Evolutionary conservation across 2,113 vertebrate species (phyloP).

Genomic region (Sander vitreus): DNA sequence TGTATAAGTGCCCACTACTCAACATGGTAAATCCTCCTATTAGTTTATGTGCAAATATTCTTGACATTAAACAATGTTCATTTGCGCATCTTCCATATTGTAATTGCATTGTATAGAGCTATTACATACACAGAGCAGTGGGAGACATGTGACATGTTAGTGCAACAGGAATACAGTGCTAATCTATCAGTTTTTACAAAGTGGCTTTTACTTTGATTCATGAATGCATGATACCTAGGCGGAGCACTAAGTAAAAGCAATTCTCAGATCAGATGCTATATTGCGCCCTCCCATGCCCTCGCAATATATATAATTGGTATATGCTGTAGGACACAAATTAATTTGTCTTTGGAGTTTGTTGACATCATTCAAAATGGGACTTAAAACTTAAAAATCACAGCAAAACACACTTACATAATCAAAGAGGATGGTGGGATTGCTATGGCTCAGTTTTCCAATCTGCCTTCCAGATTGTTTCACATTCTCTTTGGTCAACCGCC

Average conservation of each 20-base stretch:
- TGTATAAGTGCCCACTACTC: not conserved
- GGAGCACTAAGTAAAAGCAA: not conserved
- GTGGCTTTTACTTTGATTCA: not conserved
- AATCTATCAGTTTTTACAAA: not conserved
- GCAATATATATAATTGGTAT: too few relatives aligned
- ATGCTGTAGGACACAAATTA: not conserved
- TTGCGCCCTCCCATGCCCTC: too few relatives aligned
- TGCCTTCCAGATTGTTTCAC: constrained; percentile 99
- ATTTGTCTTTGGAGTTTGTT: not conserved
- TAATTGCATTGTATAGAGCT: not conserved
- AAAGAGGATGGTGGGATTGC: constrained; percentile 99
- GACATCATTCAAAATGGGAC: constrained; percentile 9
- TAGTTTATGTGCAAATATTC: not conserved
- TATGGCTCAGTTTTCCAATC: constrained; percentile 99
- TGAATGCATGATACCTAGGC: not conserved
- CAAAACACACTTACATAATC: constrained; percentile 92
- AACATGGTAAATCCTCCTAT: not conserved
- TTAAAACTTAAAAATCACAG: constrained; percentile 4
- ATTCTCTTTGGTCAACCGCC: constrained; percentile 98
- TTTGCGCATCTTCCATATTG: not conserved
- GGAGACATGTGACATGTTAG: not conserved
- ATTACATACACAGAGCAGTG: not conserved
- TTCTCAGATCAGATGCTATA: not conserved
- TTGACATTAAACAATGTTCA: not conserved
- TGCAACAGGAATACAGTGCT: not conserved